These are phyloP conservation scores for Paracanthobrama guichenoti DNA, from an alignment of 2,113 vertebrate species.

Conservation along the genomic window DNA sequence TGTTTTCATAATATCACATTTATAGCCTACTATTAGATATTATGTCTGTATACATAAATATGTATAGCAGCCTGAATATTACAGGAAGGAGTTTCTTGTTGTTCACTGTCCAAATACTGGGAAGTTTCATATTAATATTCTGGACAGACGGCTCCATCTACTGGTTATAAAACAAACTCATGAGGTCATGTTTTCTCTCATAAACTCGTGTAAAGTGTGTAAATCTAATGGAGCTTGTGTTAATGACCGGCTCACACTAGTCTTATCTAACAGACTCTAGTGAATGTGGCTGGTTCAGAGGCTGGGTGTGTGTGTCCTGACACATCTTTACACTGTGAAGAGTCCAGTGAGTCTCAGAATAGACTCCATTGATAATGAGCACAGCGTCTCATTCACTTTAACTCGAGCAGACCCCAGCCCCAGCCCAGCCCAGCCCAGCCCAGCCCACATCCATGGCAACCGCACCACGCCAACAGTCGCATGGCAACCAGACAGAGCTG, in stretches of 20 bases:
- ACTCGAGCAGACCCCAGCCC: slow-evolving; percentile 70
- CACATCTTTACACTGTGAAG: too few species aligned
- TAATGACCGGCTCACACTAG: neutral
- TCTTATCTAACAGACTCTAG: neutral
- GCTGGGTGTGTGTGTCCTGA: neutral
- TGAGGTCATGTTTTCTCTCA: neutral
- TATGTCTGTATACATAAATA: neutral
- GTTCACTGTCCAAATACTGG: too few species aligned
- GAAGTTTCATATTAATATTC: neutral
- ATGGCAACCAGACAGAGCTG: slow-evolving; percentile 77
- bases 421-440: too few species aligned
- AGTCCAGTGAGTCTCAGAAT: neutral
- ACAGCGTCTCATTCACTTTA: slow-evolving; percentile 66
- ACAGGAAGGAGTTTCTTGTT: too few species aligned
- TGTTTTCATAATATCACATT: too few species aligned
- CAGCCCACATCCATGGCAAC: slow-evolving; percentile 72
- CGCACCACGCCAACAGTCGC: slow-evolving; percentile 78
- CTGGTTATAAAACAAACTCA: neutral
- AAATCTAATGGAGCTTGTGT: neutral
- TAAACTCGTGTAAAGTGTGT: neutral
- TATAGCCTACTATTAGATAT: too few species aligned
- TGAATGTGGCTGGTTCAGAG: neutral
- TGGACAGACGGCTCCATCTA: neutral
- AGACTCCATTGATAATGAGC: slow-evolving; percentile 56
- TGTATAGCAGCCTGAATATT: too few species aligned